Evolutionary conservation across 1,140 invertebrate species (phyloP).

Genomic region (Anoplolepis gracilipes): DNA sequence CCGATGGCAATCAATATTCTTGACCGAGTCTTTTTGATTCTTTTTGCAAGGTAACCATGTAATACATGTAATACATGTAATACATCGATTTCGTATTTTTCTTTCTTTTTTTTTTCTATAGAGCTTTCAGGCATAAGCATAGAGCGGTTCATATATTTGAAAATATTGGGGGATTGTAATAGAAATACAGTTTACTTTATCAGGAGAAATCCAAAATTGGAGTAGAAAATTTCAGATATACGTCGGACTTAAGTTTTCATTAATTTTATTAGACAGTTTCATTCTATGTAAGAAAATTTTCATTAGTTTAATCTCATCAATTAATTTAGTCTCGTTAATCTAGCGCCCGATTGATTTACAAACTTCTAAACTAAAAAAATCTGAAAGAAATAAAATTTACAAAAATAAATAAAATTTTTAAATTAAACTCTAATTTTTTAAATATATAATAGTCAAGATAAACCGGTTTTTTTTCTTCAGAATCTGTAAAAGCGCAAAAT

Average conservation of each 20-base stretch:
- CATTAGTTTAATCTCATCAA: not conserved
- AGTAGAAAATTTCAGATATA: constrained; percentile 8
- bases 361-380: not conserved
- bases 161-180: not conserved
- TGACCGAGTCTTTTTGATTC: constrained; percentile 21
- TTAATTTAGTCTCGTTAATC: too few species aligned
- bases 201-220: not conserved
- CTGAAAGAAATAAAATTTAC: not conserved
- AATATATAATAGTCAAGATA: not conserved
- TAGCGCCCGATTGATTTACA: not conserved
- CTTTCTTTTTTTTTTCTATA: not conserved
- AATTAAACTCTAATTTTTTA: not conserved
- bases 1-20: constrained; percentile 22
- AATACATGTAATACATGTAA: not conserved
- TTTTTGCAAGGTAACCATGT: not conserved
- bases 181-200: not conserved
- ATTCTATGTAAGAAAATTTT: not conserved
- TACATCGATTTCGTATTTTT: not conserved
- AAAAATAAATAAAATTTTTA: too few species aligned
- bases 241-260: not conserved
- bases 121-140: not conserved
- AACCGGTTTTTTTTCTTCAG: not conserved
- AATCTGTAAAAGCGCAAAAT: not conserved
- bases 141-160: not conserved
- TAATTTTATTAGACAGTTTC: not conserved